Evolutionary conservation across 2,113 vertebrate genomes (phyloP).

Genomic region (Platysternon megacephalum): DNA sequence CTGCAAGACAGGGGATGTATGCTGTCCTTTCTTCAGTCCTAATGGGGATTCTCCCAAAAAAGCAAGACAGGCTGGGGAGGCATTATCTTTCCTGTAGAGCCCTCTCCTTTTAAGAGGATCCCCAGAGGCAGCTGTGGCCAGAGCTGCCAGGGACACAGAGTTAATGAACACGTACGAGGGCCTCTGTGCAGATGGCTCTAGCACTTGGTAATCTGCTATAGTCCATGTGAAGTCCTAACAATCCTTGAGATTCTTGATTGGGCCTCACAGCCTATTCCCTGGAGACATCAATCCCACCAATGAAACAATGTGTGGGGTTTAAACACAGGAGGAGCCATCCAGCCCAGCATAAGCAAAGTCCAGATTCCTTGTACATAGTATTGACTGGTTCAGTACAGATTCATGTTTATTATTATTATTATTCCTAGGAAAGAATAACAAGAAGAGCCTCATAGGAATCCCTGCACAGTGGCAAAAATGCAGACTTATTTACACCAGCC

Average conservation of each 20-base stretch:
- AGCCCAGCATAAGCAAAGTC: neutral
- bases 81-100: neutral
- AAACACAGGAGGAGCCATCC: neutral
- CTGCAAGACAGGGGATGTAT: neutral
- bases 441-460: neutral
- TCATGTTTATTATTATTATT: neutral
- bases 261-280: neutral
- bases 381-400: neutral
- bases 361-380: neutral
- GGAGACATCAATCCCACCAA: neutral
- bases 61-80: neutral
- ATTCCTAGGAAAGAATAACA: neutral
- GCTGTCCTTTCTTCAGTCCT: neutral
- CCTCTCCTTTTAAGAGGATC: neutral
- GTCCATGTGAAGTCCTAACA: neutral
- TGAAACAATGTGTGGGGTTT: neutral
- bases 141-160: neutral
- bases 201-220: neutral
- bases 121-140: rapidly evolving
- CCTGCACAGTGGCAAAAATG: rapidly evolving
- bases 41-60: neutral
- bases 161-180: neutral
- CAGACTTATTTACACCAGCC: neutral
- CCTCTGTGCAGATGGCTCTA: neutral
- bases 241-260: neutral